Evolutionary conservation across 1,140 invertebrate species (phyloP).

Genomic region (Papilio aristodemus): DNA sequence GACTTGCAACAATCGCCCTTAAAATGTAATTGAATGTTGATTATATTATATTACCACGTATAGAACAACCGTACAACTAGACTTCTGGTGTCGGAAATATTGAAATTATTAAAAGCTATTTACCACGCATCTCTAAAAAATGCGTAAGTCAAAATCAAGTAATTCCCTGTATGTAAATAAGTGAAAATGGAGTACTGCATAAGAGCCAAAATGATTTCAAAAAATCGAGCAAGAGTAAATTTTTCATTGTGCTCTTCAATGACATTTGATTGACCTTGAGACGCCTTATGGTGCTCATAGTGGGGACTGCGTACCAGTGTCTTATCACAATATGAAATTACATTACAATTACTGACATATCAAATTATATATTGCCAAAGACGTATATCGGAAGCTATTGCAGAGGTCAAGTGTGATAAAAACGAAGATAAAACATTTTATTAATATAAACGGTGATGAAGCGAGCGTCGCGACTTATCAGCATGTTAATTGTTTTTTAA

Average conservation of each 20-base stretch:
- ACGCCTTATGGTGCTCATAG: not conserved
- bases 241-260: no score
- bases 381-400: conserved; percentile 3
- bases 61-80: no score
- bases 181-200: no score
- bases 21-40: not conserved
- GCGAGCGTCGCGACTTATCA: not conserved
- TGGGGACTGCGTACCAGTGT: not conserved
- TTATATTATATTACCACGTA: no score
- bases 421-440: not conserved
- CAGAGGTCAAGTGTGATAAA: conserved; percentile 1
- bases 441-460: conserved; percentile 1
- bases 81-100: no score
- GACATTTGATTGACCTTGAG: not conserved
- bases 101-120: no score
- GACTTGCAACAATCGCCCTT: not conserved
- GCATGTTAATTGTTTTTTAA: conserved; percentile 10
- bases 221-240: no score
- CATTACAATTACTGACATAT: not conserved
- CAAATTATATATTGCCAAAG: not conserved
- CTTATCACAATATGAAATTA: not conserved
- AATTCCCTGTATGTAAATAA: no score
- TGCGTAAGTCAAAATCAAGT: no score
- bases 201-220: no score
- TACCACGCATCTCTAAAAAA: no score